phyloP scores from a whole-genome alignment of 2,797 vertebrate species.

The Balearica regulorum region DNA sequence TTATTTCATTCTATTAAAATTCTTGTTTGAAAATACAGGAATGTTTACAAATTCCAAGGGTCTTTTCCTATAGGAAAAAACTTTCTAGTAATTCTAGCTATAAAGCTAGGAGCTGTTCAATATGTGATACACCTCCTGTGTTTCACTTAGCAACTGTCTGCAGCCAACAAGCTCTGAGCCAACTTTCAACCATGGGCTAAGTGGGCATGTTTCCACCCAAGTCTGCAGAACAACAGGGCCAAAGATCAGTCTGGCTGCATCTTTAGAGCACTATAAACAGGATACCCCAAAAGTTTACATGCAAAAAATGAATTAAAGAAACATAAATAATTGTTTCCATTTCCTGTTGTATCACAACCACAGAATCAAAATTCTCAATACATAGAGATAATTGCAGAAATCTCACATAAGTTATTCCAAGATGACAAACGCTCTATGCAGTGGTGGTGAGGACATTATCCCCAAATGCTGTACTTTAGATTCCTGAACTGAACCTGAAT shows the following conservation, averaged over 20 bases:
- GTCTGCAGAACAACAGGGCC: not conserved
- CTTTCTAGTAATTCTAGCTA: not conserved
- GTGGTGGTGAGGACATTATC: not conserved
- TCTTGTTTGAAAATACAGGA: not conserved
- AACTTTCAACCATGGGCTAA: not conserved
- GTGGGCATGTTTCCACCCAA: not conserved
- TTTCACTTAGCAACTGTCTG: not conserved
- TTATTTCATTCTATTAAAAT: not conserved
- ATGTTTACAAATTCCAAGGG: not conserved
- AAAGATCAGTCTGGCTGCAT: not conserved
- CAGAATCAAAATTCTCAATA: not conserved
- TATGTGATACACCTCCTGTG: not conserved
- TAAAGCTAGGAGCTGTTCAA: not conserved
- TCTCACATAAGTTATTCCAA: not conserved
- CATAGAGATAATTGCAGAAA: not conserved
- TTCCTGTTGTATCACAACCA: not conserved
- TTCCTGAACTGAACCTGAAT: not conserved
- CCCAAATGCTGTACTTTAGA: not conserved
- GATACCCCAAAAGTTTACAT: not conserved
- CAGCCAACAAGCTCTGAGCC: not conserved
- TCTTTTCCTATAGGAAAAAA: not conserved
- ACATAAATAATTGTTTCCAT: not conserved
- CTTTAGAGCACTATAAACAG: not conserved
- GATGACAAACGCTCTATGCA: not conserved
- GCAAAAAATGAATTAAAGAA: not conserved